Base-by-base conservation (phyloP, 2,113 vertebrate genomes). In the Halichoerus grypus region DNA sequence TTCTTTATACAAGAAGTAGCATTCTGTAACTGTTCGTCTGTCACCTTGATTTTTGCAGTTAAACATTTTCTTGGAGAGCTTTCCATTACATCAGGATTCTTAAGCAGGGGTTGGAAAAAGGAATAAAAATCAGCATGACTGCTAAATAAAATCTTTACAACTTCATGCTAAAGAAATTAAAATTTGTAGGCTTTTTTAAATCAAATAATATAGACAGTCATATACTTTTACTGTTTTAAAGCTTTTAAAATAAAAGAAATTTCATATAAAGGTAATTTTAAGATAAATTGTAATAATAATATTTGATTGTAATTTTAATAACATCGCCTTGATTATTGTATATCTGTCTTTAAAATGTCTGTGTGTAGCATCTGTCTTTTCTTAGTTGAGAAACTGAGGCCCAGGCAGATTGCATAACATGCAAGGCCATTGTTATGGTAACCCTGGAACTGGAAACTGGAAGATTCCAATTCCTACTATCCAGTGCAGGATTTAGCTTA, bases 1-100 rank as follows among this genome's bases (percentile, higher is more conserved):
- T 46, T 79, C 97, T 88, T 90, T 46, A 57, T 42, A 46, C 15
- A 57, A 63, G 80, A 92, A 71, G 39, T 51, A 85, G 36, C 28
- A 86, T 88, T 94, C 4, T 83, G 13, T 63, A 82, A 93, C 42
- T 80, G 24, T 51, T 96, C 11, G 21, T 10, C 42, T 33, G 36
- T 11, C 49, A 90, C 28, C 36, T 89, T 92, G 16, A 71, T 83
- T 96, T 97, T 90, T 96, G 21, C 46, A 94, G 46, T 85, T 67
- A 39, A 82, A 71, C 18, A 81, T 69, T 88, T 42, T 95, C 86
- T 95, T 85, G 1, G 91, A 53, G 42, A 57, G 63, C 49, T 55
- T 92, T 93, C 46, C 26, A 63, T 49, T 88, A 79, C 19, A 91
- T 94, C 26, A 90, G 4, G 88, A 31, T 69, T 96, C 39, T 97